Conservation (phyloP, 2,113 vertebrate genomes). For the Cisticola juncidis region DNA sequence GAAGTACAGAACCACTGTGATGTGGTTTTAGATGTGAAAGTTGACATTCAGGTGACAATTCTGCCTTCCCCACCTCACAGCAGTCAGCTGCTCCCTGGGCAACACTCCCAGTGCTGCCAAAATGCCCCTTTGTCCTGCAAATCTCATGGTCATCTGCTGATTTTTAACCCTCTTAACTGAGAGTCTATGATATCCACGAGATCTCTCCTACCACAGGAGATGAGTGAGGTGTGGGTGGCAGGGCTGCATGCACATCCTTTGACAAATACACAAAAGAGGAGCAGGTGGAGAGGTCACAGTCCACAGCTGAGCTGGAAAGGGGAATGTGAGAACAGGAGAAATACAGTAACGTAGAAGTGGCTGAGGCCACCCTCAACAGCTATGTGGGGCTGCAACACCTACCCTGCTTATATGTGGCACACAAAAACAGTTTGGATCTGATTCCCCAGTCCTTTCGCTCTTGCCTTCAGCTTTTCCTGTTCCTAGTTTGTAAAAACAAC, state of each 20-base stretch:
- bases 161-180: background rate
- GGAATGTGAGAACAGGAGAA: background rate
- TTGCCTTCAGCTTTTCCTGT: background rate
- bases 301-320: background rate
- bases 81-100: background rate
- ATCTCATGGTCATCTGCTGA: background rate
- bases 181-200: background rate
- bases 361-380: fast-evolving
- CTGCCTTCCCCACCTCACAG: background rate
- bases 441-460: background rate
- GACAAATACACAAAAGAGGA: background rate
- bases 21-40: background rate
- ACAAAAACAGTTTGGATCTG: background rate
- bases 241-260: background rate
- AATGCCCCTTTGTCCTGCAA: background rate
- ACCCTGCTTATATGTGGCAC: background rate
- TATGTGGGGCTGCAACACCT: background rate
- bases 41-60: background rate
- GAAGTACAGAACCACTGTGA: fast-evolving
- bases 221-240: background rate
- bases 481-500: background rate
- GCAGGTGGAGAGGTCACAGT: background rate
- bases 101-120: background rate
- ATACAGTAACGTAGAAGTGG: background rate
- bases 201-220: background rate